Base-by-base conservation (phyloP, 2,888 invertebrate species). In the Rutpela maculata region DNA sequence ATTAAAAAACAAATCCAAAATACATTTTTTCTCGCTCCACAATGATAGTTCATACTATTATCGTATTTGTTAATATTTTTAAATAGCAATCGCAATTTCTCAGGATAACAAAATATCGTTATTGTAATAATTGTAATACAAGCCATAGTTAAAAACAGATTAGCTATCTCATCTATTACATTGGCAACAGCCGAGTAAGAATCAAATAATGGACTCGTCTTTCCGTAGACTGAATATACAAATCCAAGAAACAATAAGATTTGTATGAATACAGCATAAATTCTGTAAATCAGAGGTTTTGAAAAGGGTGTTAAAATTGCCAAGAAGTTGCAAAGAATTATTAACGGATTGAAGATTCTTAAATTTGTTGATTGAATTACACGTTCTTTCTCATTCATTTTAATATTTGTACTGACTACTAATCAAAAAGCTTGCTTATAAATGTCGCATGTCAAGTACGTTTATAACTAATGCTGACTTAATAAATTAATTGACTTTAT, bases 91-190 rank as follows among this genome's bases (percentile, higher is more conserved):
- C 66, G n/a, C 11, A 66, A 19, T 22, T 66, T 66, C 15, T 66
- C 18, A 12, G 66, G 66, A 22, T 66, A 55, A 35, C 66, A 66
- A 50, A 66, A 66, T 50, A 66, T 11, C 15, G 66, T 66, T 43
- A 66, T 15, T 15, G 22, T 22, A 10, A 15, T 55, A 50, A 50
- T 50, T 12, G 50, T 50, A 17, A 55, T 22, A 15, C 17, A 19
- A 22, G 66, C 15, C 19, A 66, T 5, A 22, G 66, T 66, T 35
- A 66, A 50, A 50, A 66, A 43, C 10, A 66, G 10, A 66, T 43
- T 55, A 10, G 22, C 22, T 55, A 66, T 50, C 5, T 66, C 50
- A 50, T 66, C 66, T 12, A 50, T 18, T 0, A 50, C 10, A 50
- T 50, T 66, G 15, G 9, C 66, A 1, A 15, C 11, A n/a, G 11